Evolutionary conservation across 2,888 invertebrate species (phyloP).

Genomic region (Pandemis heparana): DNA sequence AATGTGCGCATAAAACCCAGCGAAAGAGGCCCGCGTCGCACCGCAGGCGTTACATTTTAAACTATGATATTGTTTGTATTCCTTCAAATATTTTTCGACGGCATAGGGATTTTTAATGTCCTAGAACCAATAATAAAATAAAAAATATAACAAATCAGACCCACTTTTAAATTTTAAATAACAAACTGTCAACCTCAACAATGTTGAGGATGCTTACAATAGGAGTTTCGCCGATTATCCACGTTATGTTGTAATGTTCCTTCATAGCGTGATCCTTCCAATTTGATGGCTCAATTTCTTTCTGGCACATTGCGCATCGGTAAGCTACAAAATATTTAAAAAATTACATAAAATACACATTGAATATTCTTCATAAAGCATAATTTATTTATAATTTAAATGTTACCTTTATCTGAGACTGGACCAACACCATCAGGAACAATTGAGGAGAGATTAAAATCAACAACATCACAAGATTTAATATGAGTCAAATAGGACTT

Average conservation of each 20-base stretch:
- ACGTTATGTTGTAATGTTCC: constrained; percentile 70
- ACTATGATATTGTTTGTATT: constrained; percentile 71
- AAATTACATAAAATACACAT: not conserved
- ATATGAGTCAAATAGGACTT: constrained; percentile 48
- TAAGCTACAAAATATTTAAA: constrained; percentile 2
- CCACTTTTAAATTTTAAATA: not conserved
- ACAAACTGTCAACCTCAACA: not conserved
- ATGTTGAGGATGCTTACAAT: constrained; percentile 59
- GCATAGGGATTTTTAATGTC: constrained; percentile 79
- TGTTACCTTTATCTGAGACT: constrained; percentile 22
- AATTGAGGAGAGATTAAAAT: constrained; percentile 11
- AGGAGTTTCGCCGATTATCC: constrained; percentile 64
- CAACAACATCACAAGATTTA: constrained; percentile 41
- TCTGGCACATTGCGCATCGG: constrained; percentile 63
- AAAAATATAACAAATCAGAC: constrained; percentile 13
- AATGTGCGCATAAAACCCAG: constrained; percentile 87
- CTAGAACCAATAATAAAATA: constrained; percentile 63
- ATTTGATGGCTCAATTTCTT: constrained; percentile 50
- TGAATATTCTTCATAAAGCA: not conserved
- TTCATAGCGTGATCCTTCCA: constrained; percentile 65
- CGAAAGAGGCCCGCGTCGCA: constrained; percentile 76
- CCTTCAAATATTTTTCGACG: constrained; percentile 74
- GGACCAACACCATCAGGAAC: constrained; percentile 30
- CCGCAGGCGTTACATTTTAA: constrained; percentile 85
- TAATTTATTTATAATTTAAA: not conserved